Evolutionary conservation across 64 coral and sea anemone genomes (phyloP), one percentile per base, ranked within the genome.

Genomic region (Stichodactyla helianthus): DNA sequence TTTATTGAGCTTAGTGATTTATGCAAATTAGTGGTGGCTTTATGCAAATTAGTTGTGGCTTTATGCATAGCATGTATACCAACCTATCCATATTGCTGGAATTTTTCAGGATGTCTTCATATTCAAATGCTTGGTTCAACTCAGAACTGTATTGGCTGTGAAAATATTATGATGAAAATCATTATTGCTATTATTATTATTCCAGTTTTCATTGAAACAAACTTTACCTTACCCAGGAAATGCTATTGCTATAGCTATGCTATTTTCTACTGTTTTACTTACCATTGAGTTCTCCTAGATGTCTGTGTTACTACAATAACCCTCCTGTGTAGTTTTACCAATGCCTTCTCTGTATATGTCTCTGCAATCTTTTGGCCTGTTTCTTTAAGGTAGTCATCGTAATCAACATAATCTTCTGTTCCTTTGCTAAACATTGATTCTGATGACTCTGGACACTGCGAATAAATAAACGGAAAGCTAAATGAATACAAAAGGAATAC

Each of bases 401-500:
- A 99, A 86, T 99, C 97, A 17, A 99, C 90, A 71, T 91, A 99
- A 59, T 99, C 97, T 86, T 99, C 97, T 70, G 97, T 99, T 15
- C 97, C 97, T 86, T 90, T 92, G 83, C 91, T 91, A 74, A 99
- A 99, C 55, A 81, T 82, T 52, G 93, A 90, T 26, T 93, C 86
- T 4, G 93, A 74, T 2, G 87, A 77, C 67, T 99, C 97, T 77
- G 97, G 97, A 51, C 93, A 99, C 97, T 99, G 68, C 2, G n/a
- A 71, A 70, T 22, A 31, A 71, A 71, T 71, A 23, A 71, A 71
- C 0, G 28, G 28, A 31, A 10, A 10, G 55, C 55, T 57, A 18
- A 64, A 65, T 20, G 17, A 65, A 65, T 22, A 18, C 1, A 6
- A 20, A 65, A 65, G 1, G 62, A 20, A 44, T 44, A 44, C 35